Base-by-base conservation (phyloP, 92 coral and sea anemone species). In the Umimayanthus kanabou region DNA sequence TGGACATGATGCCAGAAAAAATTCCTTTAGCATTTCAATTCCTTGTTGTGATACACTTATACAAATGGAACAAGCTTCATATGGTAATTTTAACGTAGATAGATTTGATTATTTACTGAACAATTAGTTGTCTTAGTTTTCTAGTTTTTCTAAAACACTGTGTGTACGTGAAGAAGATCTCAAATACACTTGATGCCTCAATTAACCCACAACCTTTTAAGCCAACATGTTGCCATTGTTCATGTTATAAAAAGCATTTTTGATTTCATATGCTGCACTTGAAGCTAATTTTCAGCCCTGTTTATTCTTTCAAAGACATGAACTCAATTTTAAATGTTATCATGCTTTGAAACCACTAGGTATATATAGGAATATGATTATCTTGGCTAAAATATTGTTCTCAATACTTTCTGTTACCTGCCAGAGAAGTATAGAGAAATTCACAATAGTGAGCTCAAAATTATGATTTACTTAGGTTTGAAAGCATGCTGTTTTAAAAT, bases 351-450 rank as follows among this genome's bases (percentile, higher is more conserved):
- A 61, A 61, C 26, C 23, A 61, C 69, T 61, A 4, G 69, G 69
- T 25, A 61, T 61, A 61, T 25, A 61, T 61, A 61, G 69, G n/a
- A 61, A 61, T 15, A 20, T 20, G 25, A 61, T 3, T 23, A 61
- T 2, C 69, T 22, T 9, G 6, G 22, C 8, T 18, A 22, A 61
- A 61, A 5, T 9, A 61, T 0, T 61, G 8, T 20, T 61, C 25
- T 5, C 69, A 61, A 61, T 5, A 61, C 26, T 75, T 73, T 70
- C 67, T 69, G 77, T 43, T 83, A 82, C 87, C 77, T 83, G 87
- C 40, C 29, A 11, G 42, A 70, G 43, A 70, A n/a, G 42, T 69
- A n/a, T n/a, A 49, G 6, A 70, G 67, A 47, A 80, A 53, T 57
- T 80, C 49, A 28, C 33, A 43, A 29, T 30, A 83, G 40, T 30